Evolutionary conservation across 2,113 vertebrate species (phyloP).

Genomic region (Forbesichthys papilliferus): DNA sequence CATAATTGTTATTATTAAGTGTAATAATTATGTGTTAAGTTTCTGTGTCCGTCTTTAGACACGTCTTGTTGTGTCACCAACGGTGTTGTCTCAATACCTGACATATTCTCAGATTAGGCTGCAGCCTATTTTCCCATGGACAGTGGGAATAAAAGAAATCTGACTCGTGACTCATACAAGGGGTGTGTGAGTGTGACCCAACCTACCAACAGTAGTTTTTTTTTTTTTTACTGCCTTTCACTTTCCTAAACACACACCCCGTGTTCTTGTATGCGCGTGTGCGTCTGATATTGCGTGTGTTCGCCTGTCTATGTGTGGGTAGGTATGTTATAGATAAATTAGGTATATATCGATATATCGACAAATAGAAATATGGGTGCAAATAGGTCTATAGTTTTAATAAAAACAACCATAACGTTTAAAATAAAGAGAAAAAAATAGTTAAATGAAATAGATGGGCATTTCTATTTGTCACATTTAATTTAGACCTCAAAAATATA

Average conservation of each 20-base stretch:
- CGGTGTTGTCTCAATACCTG: neutral
- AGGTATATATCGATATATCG: no score
- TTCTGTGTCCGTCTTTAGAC: neutral
- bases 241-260: slow-evolving; percentile 35
- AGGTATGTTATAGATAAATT: no score
- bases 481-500: slow-evolving; percentile 58
- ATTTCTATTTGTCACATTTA: neutral
- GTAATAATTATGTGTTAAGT: neutral
- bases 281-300: neutral
- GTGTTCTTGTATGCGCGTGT: neutral
- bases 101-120: neutral
- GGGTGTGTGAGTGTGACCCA: neutral
- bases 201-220: neutral
- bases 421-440: no score
- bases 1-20: no score
- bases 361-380: no score
- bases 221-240: slow-evolving; percentile 33
- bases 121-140: neutral
- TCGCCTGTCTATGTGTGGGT: no score
- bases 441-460: no score
- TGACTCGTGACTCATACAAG: neutral
- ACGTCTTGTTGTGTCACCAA: neutral
- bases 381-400: no score
- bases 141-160: neutral
- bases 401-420: no score